These are phyloP conservation scores for Dicrostonyx torquatus DNA, from an alignment of 2,797 vertebrate species.

Conservation along the genomic window DNA sequence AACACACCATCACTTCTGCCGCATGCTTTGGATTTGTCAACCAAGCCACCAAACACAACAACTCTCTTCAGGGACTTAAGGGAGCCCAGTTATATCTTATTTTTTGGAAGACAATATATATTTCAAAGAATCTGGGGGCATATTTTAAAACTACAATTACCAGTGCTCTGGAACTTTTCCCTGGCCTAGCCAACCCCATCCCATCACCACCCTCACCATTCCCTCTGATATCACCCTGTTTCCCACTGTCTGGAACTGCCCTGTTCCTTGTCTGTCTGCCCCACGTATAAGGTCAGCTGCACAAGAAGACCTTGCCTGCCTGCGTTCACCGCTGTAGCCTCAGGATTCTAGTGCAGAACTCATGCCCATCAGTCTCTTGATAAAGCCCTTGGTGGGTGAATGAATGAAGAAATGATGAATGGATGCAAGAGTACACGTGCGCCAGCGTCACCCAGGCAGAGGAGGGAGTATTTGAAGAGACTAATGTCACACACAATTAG, in stretches of 20 bases:
- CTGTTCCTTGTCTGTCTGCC: not conserved
- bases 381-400: not conserved
- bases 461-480: not conserved
- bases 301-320: not conserved
- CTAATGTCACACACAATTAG: not conserved
- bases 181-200: not conserved
- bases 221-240: not conserved
- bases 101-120: not conserved
- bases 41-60: not conserved
- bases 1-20: not conserved
- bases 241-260: not conserved
- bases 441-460: not conserved
- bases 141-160: not conserved
- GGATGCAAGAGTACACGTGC: not conserved
- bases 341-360: not conserved
- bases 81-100: not conserved
- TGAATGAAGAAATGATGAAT: not conserved
- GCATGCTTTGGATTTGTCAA: not conserved
- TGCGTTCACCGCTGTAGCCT: not conserved
- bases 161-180: not conserved
- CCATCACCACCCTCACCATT: fast-evolving
- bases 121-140: not conserved
- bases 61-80: not conserved
- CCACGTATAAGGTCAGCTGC: not conserved
- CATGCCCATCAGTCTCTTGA: not conserved